Evolutionary conservation across 2,797 vertebrate species (phyloP).

Genomic region (Leuciscus waleckii): DNA sequence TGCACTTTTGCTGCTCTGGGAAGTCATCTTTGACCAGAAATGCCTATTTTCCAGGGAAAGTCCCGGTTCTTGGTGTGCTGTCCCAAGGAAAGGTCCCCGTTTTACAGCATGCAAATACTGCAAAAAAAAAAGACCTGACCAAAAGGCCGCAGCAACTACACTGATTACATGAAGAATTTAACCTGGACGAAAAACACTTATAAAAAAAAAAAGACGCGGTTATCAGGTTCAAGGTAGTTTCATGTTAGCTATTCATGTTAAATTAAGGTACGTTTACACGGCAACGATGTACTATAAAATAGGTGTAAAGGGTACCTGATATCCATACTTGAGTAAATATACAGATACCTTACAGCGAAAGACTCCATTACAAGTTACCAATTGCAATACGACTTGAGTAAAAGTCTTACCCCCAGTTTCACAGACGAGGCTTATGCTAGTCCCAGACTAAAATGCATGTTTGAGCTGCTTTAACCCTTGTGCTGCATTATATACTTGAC

Average conservation of each 20-base stretch:
- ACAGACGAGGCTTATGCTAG: no score
- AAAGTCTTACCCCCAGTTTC: no score
- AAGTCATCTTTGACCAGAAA: not conserved
- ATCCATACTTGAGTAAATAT: not conserved
- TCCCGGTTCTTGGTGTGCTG: not conserved
- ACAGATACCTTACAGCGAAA: not conserved
- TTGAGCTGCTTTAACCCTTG: no score
- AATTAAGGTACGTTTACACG: not conserved
- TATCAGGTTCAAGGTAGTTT: no score
- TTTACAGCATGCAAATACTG: no score
- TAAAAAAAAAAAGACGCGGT: not conserved
- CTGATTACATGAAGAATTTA: not conserved
- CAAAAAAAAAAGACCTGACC: no score
- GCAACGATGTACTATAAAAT: not conserved
- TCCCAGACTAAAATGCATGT: no score
- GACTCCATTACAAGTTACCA: not conserved
- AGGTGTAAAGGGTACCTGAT: not conserved
- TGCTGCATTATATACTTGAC: no score
- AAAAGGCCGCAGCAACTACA: not conserved
- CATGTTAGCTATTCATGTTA: not conserved
- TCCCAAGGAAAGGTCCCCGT: not conserved
- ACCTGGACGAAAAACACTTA: not conserved
- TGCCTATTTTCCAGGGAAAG: not conserved
- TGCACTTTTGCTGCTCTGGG: not conserved
- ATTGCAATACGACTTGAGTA: no score